Evolutionary conservation across 2,797 vertebrate genomes (phyloP), one percentile per base, ranked within the genome.

Genomic region (Pseudochirops cupreus): DNA sequence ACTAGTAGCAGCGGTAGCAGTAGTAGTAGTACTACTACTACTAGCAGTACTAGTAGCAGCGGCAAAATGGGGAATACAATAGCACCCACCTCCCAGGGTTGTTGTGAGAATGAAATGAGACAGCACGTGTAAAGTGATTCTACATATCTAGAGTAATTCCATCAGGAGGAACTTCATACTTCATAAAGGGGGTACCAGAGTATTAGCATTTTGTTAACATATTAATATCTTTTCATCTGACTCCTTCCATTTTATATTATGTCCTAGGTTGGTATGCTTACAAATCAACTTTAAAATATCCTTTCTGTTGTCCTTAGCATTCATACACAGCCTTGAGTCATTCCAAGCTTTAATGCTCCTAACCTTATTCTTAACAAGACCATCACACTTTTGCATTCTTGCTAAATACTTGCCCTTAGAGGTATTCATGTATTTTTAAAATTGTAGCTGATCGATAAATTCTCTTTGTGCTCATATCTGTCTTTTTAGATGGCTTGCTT

Each of bases 331-430:
- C 31, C 14, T 67, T 67, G 33, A 31, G 14, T 67, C 58, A 52
- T 91, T 89, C n/a, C 29, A 28, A 39, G 87, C 58, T 91, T 91
- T 6, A 28, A 0, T 59, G 59, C 90, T 95, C 95, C 94, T 94
- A 82, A 91, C 33, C 59, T 67, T 67, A 16, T 67, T 67, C 62
- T 67, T 67, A n/a, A 67, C 62, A 67, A 67, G 33, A 67, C 31
- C 62, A 67, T n/a, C 62, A 67, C 62, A 67, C 31, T n/a, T 67
- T 67, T n/a, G 14, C 1, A 67, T 67, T 67, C 62, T 67, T 67
- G 62, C 62, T 67, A 13, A 67, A 16, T 16, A 5, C 14, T 31
- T 67, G 62, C 62, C 33, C 33, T n/a, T 33, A n/a, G 62, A n/a
- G 31, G 29, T 67, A 62, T 13, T 62, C 29, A 62, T 33, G 12